Conservation (phyloP, 2,797 vertebrate species). For the Schizopygopsis pylzovi region DNA sequence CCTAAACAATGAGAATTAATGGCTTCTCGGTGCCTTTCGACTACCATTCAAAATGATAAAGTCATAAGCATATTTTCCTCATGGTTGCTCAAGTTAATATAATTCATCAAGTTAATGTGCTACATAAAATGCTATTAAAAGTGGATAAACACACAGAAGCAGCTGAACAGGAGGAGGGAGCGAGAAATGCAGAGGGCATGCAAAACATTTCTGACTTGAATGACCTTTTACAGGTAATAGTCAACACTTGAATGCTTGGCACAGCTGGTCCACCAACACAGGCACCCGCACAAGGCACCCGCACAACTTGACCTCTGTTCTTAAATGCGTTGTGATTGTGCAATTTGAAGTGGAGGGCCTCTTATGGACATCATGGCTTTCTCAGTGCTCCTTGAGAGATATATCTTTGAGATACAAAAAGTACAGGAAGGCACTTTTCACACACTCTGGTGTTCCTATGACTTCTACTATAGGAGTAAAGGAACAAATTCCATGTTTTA, state of each 20-base stretch:
- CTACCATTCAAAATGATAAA: conserved; percentile 48
- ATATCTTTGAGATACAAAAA: conserved; percentile 3
- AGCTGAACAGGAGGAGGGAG: not conserved
- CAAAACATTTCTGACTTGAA: conserved; percentile 5
- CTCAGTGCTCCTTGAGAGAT: not conserved
- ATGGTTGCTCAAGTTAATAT: conserved; percentile 56
- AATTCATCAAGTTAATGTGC: conserved; percentile 66
- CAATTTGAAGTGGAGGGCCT: conserved; percentile 7
- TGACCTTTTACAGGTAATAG: conserved; percentile 32
- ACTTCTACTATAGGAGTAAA: not conserved
- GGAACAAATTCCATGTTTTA: not conserved
- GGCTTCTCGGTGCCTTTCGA: conserved; percentile 35
- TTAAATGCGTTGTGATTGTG: not conserved
- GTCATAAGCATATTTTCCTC: conserved; percentile 59
- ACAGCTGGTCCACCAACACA: conserved; percentile 1
- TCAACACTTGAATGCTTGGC: not conserved
- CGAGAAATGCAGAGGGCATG: not conserved
- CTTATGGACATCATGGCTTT: conserved; percentile 10
- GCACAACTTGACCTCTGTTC: not conserved
- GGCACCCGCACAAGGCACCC: not conserved
- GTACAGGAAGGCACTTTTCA: conserved; percentile 4
- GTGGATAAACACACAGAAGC: conserved; percentile 54
- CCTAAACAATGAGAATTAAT: conserved; percentile 46
- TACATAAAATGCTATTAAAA: conserved; percentile 47
- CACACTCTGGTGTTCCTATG: not conserved